Percentiles rank a stretch among this genome's conserved stretches.
Conservation (phyloP, 2,797 vertebrate species). For the Galagoides demidoff region DNA sequence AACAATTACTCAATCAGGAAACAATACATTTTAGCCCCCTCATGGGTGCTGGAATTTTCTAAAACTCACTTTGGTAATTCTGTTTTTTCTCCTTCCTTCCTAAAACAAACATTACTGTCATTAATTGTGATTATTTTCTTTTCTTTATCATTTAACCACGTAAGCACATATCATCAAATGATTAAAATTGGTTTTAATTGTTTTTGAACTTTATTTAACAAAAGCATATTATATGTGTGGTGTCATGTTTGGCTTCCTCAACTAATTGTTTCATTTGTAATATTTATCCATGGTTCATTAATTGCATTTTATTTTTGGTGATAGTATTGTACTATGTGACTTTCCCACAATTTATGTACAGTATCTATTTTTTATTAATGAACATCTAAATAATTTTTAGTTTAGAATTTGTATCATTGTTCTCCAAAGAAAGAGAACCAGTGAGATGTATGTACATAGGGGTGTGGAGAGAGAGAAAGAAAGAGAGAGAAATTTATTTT, state of each 20-base stretch:
- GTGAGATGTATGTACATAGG: rapidly evolving
- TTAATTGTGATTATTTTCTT: neutral
- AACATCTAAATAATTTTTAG: neutral
- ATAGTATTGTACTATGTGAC: neutral
- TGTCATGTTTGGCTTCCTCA: neutral
- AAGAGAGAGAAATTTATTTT: neutral
- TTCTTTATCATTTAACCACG: neutral
- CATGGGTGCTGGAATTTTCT: neutral
- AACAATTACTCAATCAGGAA: neutral
- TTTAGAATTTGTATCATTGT: neutral
- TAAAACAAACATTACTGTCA: neutral
- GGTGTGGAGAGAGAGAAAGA: too few species aligned
- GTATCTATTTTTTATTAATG: neutral
- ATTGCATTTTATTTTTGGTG: neutral
- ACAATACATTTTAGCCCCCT: neutral
- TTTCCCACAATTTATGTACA: neutral
- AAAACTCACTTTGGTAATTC: neutral
- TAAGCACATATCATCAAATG: neutral
- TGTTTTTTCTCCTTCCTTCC: neutral
- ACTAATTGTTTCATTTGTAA: neutral
- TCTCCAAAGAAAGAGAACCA: neutral
- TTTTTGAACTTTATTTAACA: neutral
- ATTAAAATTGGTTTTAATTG: neutral
- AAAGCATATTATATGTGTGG: neutral
- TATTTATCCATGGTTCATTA: neutral